Base-by-base conservation (phyloP, 1,140 invertebrate species). In the Drosophila takahashii region DNA sequence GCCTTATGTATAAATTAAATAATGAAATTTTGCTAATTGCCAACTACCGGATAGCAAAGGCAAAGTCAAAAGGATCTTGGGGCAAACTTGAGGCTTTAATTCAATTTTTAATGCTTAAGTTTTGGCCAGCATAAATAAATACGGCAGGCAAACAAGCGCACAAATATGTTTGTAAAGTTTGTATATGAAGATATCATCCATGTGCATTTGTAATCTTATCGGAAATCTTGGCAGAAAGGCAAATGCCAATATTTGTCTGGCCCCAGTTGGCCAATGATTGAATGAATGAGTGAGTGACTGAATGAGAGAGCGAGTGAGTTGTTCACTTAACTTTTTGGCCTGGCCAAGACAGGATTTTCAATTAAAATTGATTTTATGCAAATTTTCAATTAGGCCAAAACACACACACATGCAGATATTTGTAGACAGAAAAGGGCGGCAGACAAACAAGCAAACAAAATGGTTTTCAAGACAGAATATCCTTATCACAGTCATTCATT, bases 281-380 rank as follows among this genome's bases (percentile, higher is more conserved):
- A 75, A 74, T 58, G 47, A 73, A 34, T 58, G 41, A 72, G 7
- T 36, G 39, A 32, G 13, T n/a, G 41, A 72, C 10, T 39, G 50
- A 32, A 26, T 16, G 27, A 9, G 13, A 11, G 26, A 50, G 32
- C 16, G 37, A 74, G 44, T 65, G 76, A 77, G 54, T 77, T 86
- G 83, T 89, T 86, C 83, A 86, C 79, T 86, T 86, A 76, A 79
- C 79, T 81, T 79, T 83, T 75, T 60, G 54, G 54, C 59, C 58
- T 76, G 58, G 61, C 70, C 75, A 87, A 76, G 72, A 83, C 79
- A 83, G 70, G 79, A 87, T 86, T 89, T 86, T 86, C 83, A 86
- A 86, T 86, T 86, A 86, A 87, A 86, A 86, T 86, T 86, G 83
- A 87, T 87, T 87, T 89, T 89, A 87, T 87, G 83, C 83, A 87